phyloP scores from a whole-genome alignment of 1,140 invertebrate genomes.

The Drosophila sucinea region DNA sequence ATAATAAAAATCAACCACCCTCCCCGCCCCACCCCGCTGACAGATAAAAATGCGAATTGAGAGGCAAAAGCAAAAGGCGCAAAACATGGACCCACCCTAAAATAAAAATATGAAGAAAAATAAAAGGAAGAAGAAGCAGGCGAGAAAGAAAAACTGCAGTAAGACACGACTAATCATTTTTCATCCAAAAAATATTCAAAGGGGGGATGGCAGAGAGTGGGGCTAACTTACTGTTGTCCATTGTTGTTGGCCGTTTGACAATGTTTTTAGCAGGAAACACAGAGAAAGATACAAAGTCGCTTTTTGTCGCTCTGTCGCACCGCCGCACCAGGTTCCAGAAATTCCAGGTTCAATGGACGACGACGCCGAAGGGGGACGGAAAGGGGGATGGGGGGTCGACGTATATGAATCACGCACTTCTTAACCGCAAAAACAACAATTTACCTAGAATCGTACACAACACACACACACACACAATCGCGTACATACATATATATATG shows the following conservation, averaged over 20 bases:
- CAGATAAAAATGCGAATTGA: slow-evolving; percentile 62
- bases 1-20: slow-evolving; percentile 15
- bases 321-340: slow-evolving; percentile 2
- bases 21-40: slow-evolving; percentile 36
- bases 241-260: slow-evolving; percentile 30
- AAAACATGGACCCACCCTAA: slow-evolving; percentile 71
- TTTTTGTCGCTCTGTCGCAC: slow-evolving; percentile 28
- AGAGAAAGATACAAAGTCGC: slow-evolving; percentile 26
- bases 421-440: slow-evolving; percentile 50
- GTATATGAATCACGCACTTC: slow-evolving; percentile 74
- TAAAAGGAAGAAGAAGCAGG: slow-evolving; percentile 11
- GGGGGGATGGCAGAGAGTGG: neutral
- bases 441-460: slow-evolving; percentile 64
- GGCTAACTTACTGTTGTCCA: slow-evolving; percentile 57
- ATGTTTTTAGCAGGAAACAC: slow-evolving; percentile 51
- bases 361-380: slow-evolving; percentile 2
- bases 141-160: slow-evolving; percentile 37
- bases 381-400: neutral
- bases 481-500: slow-evolving; percentile 36
- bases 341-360: slow-evolving; percentile 68
- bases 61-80: slow-evolving; percentile 47
- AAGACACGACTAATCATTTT: slow-evolving; percentile 41
- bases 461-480: neutral
- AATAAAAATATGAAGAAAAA: slow-evolving; percentile 39
- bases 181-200: slow-evolving; percentile 11